Evolutionary conservation across 2,888 invertebrate species (phyloP).

Genomic region (Sesamia inferens): DNA sequence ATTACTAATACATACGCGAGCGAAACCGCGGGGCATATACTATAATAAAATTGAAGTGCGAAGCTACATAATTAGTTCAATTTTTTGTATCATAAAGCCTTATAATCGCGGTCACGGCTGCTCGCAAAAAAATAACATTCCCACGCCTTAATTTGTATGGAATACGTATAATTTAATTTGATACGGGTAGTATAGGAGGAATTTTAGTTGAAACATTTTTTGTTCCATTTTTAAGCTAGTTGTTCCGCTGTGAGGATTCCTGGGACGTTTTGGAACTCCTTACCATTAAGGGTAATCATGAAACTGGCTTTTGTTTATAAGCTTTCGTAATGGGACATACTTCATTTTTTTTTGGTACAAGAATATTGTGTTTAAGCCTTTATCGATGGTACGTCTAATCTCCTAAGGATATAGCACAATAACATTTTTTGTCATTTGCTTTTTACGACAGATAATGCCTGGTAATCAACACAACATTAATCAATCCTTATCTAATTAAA

Average conservation of each 20-base stretch:
- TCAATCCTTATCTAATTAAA: no score
- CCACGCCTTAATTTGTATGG: constrained; percentile 81
- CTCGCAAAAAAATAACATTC: constrained; percentile 72
- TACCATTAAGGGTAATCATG: constrained; percentile 52
- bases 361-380: not conserved
- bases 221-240: constrained; percentile 53
- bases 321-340: constrained; percentile 15
- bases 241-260: constrained; percentile 34
- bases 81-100: constrained; percentile 51
- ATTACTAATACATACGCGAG: no score
- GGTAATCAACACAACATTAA: no score
- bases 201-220: constrained; percentile 72
- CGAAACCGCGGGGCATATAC: no score
- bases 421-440: no score
- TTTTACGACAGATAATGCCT: no score
- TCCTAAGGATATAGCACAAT: no score
- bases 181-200: constrained; percentile 75
- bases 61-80: constrained; percentile 58
- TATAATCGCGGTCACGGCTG: constrained; percentile 70
- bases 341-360: constrained; percentile 24
- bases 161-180: constrained; percentile 83
- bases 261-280: constrained; percentile 25
- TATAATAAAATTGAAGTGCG: constrained; percentile 28
- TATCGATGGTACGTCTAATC: no score
- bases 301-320: constrained; percentile 24